Evolutionary conservation across 2,888 invertebrate species (phyloP).

Genomic region (Xanthorhoe designata): DNA sequence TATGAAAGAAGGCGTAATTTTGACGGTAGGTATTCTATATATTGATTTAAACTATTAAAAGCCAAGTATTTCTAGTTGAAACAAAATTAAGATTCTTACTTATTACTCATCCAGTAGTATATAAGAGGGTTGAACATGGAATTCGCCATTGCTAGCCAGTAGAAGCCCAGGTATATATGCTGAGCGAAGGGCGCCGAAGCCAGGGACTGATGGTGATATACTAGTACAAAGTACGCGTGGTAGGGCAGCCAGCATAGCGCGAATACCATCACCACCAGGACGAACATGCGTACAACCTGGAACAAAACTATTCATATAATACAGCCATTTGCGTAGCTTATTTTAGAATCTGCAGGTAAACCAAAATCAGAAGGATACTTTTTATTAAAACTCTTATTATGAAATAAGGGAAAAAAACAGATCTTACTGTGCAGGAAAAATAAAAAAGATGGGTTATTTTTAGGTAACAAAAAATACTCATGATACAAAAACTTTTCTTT

Average conservation of each 20-base stretch:
- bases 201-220: constrained; percentile 86
- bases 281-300: constrained; percentile 95
- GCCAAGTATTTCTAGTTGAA: not conserved
- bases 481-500: too few relatives aligned
- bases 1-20: too few relatives aligned
- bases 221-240: constrained; percentile 93
- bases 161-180: constrained; percentile 93
- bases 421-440: too few relatives aligned
- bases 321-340: too few relatives aligned
- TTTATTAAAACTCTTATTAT: too few relatives aligned
- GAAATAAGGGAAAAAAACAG: too few relatives aligned
- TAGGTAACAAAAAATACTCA: too few relatives aligned
- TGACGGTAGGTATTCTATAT: too few relatives aligned
- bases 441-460: too few relatives aligned
- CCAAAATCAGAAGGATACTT: too few relatives aligned
- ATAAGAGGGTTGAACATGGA: constrained; percentile 96
- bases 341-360: too few relatives aligned
- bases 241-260: constrained; percentile 96
- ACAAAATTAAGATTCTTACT: constrained; percentile 76
- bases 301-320: not conserved
- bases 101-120: constrained; percentile 96
- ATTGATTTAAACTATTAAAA: too few relatives aligned
- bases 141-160: constrained; percentile 96
- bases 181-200: constrained; percentile 90
- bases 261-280: constrained; percentile 93